phyloP scores from a whole-genome alignment of 1,140 invertebrate genomes.

The silkworm (Bombyx mori) region ASM3026992v2 NC_085112.1:6017501-6018000 shows the following conservation, averaged over 20 bases:
- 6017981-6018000: slow-evolving; percentile 52
- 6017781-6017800: too few species aligned
- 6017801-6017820: slow-evolving; percentile 1
- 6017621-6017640: neutral
- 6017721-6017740: slow-evolving; percentile 12
- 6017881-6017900: slow-evolving; percentile 27
- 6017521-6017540: slow-evolving; percentile 49
- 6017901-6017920: slow-evolving; percentile 63
- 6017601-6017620: neutral
- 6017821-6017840: neutral
- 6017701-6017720: slow-evolving; percentile 64
- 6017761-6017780: slow-evolving; percentile 30
- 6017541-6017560: slow-evolving; percentile 66
- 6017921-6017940: slow-evolving; percentile 37
- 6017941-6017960: slow-evolving; percentile 32
- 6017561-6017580: slow-evolving; percentile 60
- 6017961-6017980: slow-evolving; percentile 49
- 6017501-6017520: slow-evolving; percentile 53
- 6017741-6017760: slow-evolving; percentile 37
- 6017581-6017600: slow-evolving; percentile 17
- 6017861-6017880: slow-evolving; percentile 12
- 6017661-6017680: slow-evolving; percentile 31
- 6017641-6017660: slow-evolving; percentile 13
- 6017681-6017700: slow-evolving; percentile 70
- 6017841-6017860: slow-evolving; percentile 7